Evolutionary conservation across 2,797 vertebrate genomes (phyloP).

Genomic region (Chelon labrosus): DNA sequence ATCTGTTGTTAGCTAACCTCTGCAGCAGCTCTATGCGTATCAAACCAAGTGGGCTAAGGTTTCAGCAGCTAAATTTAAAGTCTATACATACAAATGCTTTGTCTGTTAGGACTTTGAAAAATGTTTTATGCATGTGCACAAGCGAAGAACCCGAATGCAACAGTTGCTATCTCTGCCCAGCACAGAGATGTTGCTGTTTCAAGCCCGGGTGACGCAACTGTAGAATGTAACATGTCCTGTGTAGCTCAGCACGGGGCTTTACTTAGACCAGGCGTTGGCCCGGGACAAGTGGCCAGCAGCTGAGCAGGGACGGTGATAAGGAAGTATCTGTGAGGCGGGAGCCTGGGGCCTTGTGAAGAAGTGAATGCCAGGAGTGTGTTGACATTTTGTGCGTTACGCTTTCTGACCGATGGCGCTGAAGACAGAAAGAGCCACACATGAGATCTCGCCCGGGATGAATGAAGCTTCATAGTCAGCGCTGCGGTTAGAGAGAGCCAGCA

Average conservation of each 20-base stretch:
- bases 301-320: conserved; percentile 52
- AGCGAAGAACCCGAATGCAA: too few species aligned
- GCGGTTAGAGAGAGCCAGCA: conserved; percentile 32
- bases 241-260: conserved; percentile 62
- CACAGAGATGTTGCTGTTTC: neutral
- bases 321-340: conserved; percentile 53
- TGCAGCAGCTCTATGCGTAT: too few species aligned
- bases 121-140: too few species aligned
- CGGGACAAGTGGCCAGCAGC: conserved; percentile 40
- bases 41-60: too few species aligned
- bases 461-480: conserved; percentile 39
- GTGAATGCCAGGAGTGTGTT: conserved; percentile 42
- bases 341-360: conserved; percentile 1
- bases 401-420: conserved; percentile 41
- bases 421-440: conserved; percentile 51
- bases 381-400: conserved; percentile 32
- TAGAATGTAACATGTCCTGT: conserved; percentile 74
- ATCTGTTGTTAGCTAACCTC: neutral
- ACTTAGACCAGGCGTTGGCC: conserved; percentile 64
- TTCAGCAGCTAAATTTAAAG: too few species aligned
- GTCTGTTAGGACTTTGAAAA: too few species aligned
- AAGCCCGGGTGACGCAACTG: conserved; percentile 54
- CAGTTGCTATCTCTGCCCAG: too few species aligned
- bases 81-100: too few species aligned
- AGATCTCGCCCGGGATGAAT: conserved; percentile 50